Conservation (phyloP, 1,140 invertebrate species). For the Caenorhabditis tropicalis region DNA sequence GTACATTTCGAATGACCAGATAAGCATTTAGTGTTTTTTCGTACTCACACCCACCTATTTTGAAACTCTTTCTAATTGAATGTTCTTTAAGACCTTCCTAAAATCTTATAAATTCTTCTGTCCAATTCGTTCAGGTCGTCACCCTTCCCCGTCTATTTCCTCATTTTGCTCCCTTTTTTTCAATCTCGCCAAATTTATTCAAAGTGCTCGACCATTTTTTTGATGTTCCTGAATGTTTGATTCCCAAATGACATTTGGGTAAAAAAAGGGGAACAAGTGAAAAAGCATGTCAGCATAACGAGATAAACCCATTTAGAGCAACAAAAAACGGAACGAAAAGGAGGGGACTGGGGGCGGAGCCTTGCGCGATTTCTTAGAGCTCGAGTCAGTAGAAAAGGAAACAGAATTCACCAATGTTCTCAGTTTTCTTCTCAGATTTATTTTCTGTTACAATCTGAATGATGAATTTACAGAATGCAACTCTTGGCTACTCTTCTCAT, state of each 20-base stretch:
- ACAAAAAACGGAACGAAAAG: not conserved
- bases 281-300: conserved; percentile 27
- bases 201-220: not conserved
- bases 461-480: conserved; percentile 1
- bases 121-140: not conserved
- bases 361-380: not conserved
- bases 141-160: not conserved
- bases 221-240: conserved; percentile 1
- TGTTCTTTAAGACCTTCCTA: not conserved
- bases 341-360: not conserved
- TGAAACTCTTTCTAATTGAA: not conserved
- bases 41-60: not conserved
- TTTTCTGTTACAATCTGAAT: no score
- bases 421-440: not conserved
- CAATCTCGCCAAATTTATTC: not conserved
- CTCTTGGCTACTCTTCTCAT: conserved; percentile 22
- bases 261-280: not conserved
- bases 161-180: not conserved
- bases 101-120: not conserved
- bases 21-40: no score
- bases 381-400: not conserved
- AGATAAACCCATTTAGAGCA: conserved; percentile 8
- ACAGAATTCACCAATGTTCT: not conserved
- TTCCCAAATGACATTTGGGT: not conserved
- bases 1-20: no score